These are phyloP conservation scores for Ctenicera cuprea DNA, from an alignment of 2,888 invertebrate species.

Conservation along the genomic window DNA sequence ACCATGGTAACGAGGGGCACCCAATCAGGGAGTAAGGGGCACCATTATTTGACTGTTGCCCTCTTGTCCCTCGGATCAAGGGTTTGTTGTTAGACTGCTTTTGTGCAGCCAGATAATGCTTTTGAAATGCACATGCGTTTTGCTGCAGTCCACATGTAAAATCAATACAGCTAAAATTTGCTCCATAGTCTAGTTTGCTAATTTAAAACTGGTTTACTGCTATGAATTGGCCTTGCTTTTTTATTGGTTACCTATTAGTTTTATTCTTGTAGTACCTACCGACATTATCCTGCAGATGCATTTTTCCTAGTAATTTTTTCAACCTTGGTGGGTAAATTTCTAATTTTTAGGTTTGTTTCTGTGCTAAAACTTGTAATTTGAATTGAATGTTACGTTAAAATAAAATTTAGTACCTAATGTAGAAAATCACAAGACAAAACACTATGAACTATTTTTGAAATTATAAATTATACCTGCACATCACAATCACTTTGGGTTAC, in stretches of 20 bases:
- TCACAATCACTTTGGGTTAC: too few relatives aligned
- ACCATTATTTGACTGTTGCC: slow-evolving; percentile 61
- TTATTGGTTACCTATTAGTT: background rate
- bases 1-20: slow-evolving; percentile 68
- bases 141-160: slow-evolving; percentile 57
- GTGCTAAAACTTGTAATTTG: slow-evolving; percentile 12
- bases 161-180: slow-evolving; percentile 56
- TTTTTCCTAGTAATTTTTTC: slow-evolving; percentile 21
- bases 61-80: slow-evolving; percentile 52
- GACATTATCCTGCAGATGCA: background rate
- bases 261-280: background rate
- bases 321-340: slow-evolving; percentile 21
- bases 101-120: slow-evolving; percentile 42
- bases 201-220: slow-evolving; percentile 4
- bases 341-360: slow-evolving; percentile 40
- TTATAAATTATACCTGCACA: too few relatives aligned
- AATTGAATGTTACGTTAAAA: background rate
- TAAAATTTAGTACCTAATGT: too few relatives aligned
- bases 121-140: slow-evolving; percentile 62
- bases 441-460: too few relatives aligned
- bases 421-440: too few relatives aligned
- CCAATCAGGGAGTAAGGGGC: slow-evolving; percentile 66
- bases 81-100: slow-evolving; percentile 43
- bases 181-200: slow-evolving; percentile 6
- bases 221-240: background rate